Base-by-base conservation (phyloP, 2,113 vertebrate species). In the Tetraodon nigroviridis region DNA sequence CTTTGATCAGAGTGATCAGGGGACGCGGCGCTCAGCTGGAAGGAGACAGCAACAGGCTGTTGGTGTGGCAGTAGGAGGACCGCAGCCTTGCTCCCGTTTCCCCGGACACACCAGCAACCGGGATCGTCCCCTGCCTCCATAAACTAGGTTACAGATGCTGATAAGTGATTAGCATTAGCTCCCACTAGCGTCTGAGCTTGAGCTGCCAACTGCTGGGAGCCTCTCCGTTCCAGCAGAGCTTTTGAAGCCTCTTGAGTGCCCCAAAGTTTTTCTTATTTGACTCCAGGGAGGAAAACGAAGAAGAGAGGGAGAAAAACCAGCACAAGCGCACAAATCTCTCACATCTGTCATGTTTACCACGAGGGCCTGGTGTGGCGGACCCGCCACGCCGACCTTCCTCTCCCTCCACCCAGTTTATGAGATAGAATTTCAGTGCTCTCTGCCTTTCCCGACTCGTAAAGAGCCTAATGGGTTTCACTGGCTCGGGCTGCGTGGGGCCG, bases 381-480 rank as follows among this genome's bases (percentile, higher is more conserved):
- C 41, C 55, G 37, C 49, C 45, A 0, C 1, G 4, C 50, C 8
- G 14, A 44, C 18, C 50, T 15, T 49, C 49, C 11, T 13, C 51
- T n/a, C 15, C 55, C 18, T 7, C 47, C 55, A 24, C 48, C 55
- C 14, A 50, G 61, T 83, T 86, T 81, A 88, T 56, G 67, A 78
- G 84, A 81, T 87, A 71, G 62, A 75, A 69, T 85, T 87, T 86
- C 81, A 88, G 76, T 76, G 67, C 64, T 69, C 65, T 81, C 79
- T 69, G 62, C 73, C 74, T 78, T 73, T 78, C 76, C 24, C 4
- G 79, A 56, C 86, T 85, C 73, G 69, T 86, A 87, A 88, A 87
- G 16, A 58, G 29, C 54, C 71, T 86, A 87, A 86, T 82, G 83
- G 82, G 63, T 86, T 85, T 84, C 83, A 86, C 81, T 88, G 82